phyloP scores from a whole-genome alignment of 2,888 invertebrate species.

The Conistra vaccinii region DNA sequence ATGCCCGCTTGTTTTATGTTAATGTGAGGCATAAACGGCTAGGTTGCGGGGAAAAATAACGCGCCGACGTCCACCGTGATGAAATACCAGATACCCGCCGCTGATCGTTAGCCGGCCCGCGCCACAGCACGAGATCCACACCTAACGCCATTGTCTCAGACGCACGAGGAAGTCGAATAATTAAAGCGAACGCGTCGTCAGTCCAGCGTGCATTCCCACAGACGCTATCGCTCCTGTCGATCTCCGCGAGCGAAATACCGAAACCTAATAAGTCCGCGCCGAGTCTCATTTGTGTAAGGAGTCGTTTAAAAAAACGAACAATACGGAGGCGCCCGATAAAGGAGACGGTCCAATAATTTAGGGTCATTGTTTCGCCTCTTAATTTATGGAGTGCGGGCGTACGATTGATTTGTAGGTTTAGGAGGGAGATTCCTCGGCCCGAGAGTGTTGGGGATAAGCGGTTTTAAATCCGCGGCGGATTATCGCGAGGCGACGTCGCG shows the following conservation, averaged over 20 bases:
- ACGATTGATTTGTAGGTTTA: slow-evolving; percentile 89
- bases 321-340: slow-evolving; percentile 84
- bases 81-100: slow-evolving; percentile 82
- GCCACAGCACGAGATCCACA: slow-evolving; percentile 72
- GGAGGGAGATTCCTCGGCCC: slow-evolving; percentile 79
- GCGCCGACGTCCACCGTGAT: slow-evolving; percentile 80
- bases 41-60: slow-evolving; percentile 81
- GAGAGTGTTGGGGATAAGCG: slow-evolving; percentile 81
- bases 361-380: slow-evolving; percentile 89
- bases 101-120: slow-evolving; percentile 67
- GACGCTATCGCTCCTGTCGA: slow-evolving; percentile 85
- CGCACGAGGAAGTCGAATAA: slow-evolving; percentile 84
- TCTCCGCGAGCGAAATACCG: slow-evolving; percentile 86
- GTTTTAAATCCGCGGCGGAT: slow-evolving; percentile 69
- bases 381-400: slow-evolving; percentile 89
- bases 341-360: slow-evolving; percentile 89
- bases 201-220: slow-evolving; percentile 69
- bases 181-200: slow-evolving; percentile 76
- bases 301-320: slow-evolving; percentile 85
- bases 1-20: slow-evolving; percentile 89
- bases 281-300: slow-evolving; percentile 89
- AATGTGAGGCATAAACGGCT: slow-evolving; percentile 84
- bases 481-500: slow-evolving; percentile 68
- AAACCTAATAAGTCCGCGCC: slow-evolving; percentile 88
- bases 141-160: slow-evolving; percentile 80